Percentiles rank a stretch among this genome's conserved stretches.
Evolutionary conservation across 2,888 invertebrate genomes (phyloP).

Genomic region (Cephus spinipes): DNA sequence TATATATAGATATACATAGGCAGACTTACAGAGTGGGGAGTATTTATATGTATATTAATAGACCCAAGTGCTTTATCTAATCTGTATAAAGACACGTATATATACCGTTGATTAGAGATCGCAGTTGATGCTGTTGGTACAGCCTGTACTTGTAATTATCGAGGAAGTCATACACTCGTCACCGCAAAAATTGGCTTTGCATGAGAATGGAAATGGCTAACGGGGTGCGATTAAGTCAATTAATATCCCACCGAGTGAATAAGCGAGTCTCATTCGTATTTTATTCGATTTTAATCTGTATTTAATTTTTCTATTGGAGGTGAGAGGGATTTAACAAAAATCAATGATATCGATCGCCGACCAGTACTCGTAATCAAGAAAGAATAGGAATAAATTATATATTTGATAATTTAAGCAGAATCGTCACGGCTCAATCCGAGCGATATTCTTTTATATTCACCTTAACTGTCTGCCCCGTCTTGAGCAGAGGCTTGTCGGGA

Average conservation of each 20-base stretch:
- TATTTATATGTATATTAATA: background rate
- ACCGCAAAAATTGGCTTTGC: constrained; percentile 48
- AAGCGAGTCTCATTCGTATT: constrained; percentile 43
- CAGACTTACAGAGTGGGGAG: background rate
- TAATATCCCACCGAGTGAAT: constrained; percentile 56
- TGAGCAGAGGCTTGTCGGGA: constrained; percentile 86
- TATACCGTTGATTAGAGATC: background rate
- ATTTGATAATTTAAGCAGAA: background rate
- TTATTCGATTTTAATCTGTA: background rate
- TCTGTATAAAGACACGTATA: background rate
- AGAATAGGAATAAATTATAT: background rate
- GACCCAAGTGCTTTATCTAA: background rate
- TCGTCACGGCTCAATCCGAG: background rate
- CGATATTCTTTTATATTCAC: constrained; percentile 69
- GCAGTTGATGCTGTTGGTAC: background rate
- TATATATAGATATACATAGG: constrained; percentile 9
- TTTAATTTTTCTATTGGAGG: background rate
- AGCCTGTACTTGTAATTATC: constrained; percentile 58
- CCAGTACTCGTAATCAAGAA: background rate
- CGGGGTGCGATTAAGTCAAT: constrained; percentile 57
- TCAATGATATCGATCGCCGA: background rate
- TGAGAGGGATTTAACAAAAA: background rate
- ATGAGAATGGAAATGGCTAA: constrained; percentile 62
- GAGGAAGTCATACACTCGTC: constrained; percentile 57
- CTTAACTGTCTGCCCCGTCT: constrained; percentile 95